Base-by-base conservation (phyloP, 2,113 vertebrate genomes). In the Amphilophus citrinellus region DNA sequence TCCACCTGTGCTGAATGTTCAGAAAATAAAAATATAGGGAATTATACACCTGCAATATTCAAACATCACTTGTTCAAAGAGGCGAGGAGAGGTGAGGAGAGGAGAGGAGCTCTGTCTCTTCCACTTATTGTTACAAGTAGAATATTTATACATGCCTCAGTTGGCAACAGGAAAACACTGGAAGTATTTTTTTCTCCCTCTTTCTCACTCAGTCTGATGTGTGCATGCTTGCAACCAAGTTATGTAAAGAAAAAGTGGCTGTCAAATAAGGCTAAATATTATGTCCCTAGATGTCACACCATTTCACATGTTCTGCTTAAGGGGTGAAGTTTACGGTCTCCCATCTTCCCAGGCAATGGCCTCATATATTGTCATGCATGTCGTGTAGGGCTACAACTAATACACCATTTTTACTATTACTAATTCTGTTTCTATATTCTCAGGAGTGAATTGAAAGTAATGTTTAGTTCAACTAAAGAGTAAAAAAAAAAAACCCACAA, bases 141-240 rank as follows among this genome's bases (percentile, higher is more conserved):
- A 93, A 94, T 94, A 92, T 94, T 92, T 88, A 93, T 91, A 75
- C 87, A 91, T 78, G 90, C 93, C 77, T 94, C 90, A 89, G 75
- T 87, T 90, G 78, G 62, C 86, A 82, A 90, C 88, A 90, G 77
- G 76, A 92, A 93, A 92, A 93, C 85, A 91, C 9, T 84, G 68
- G 44, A 89, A 88, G 81, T 87, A 68, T 63, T 77, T 27, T 27
- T 17, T 42, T 30, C 32, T 3, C 42, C 42, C 30, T 8, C 50
- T 76, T n/a, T 42, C 47, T 59, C 24, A 14, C n/a, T 61, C 60
- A 57, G 15, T 68, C 17, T 73, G 44, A 85, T 59, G 18, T 59
- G 18, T 68, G 77, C 57, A 80, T 60, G 37, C 60, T 75, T 57
- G 60, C 27, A 20, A 65, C 66, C 4, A 17, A 79, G 86, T 89